phyloP scores from a whole-genome alignment of 2,888 invertebrate species.

The Tetanocera ferruginea region DNA sequence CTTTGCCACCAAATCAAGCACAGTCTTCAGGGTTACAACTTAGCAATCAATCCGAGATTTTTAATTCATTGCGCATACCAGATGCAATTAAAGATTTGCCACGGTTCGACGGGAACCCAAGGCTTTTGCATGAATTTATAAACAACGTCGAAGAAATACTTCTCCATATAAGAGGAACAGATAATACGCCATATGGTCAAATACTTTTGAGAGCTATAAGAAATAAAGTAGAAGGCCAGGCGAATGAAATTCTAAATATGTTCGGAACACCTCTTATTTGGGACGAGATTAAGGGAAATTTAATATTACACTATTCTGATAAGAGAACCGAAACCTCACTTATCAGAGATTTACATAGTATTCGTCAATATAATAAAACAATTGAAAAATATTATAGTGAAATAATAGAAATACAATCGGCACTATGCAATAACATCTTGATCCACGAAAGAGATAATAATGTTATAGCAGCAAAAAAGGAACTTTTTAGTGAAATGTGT shows the following conservation, averaged over 20 bases:
- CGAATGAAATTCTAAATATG: constrained; percentile 10
- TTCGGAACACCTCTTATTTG: constrained; percentile 26
- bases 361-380: constrained; percentile 39
- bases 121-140: constrained; percentile 34
- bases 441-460: constrained; percentile 49
- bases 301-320: constrained; percentile 5
- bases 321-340: constrained; percentile 18
- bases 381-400: constrained; percentile 45
- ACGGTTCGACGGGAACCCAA: constrained; percentile 1
- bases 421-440: constrained; percentile 43
- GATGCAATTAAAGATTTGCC: constrained; percentile 50
- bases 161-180: constrained; percentile 14
- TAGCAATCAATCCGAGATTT: not conserved
- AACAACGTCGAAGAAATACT: constrained; percentile 47
- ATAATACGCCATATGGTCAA: constrained; percentile 20
- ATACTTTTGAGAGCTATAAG: constrained; percentile 23
- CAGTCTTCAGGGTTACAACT: too few species aligned
- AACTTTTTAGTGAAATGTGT: constrained; percentile 49
- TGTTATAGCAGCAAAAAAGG: constrained; percentile 46
- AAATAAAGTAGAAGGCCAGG: constrained; percentile 23
- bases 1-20: too few species aligned
- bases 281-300: constrained; percentile 29
- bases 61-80: constrained; percentile 27
- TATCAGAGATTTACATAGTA: constrained; percentile 18
- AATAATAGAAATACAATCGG: constrained; percentile 47